These are phyloP conservation scores for Drosophila subsilvestris DNA, from an alignment of 2,888 invertebrate genomes.

Conservation along the genomic window DNA sequence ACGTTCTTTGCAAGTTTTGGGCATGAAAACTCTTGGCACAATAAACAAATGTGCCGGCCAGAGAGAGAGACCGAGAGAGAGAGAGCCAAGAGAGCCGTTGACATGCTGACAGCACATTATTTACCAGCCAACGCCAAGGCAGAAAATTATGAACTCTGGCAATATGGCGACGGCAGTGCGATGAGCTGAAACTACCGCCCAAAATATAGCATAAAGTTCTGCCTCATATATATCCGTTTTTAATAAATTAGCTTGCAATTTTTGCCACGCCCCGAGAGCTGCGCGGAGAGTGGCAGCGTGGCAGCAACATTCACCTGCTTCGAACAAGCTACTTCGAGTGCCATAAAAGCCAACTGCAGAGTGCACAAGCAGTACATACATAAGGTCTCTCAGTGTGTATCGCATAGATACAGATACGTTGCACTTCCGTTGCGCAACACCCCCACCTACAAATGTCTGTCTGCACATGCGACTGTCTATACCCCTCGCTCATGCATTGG, in stretches of 20 bases:
- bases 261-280: conserved; percentile 44
- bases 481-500: not conserved
- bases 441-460: conserved; percentile 46
- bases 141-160: conserved; percentile 44
- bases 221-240: conserved; percentile 51
- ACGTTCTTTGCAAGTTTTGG: not conserved
- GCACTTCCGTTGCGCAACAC: conserved; percentile 66
- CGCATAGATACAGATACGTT: conserved; percentile 17
- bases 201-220: conserved; percentile 27
- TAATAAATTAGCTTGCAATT: conserved; percentile 59
- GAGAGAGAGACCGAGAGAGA: not conserved
- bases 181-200: conserved; percentile 24
- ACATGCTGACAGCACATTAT: conserved; percentile 59
- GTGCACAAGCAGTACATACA: conserved; percentile 14
- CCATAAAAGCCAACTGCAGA: conserved; percentile 42
- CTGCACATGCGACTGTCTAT: conserved; percentile 12
- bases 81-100: conserved; percentile 31
- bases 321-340: conserved; percentile 30
- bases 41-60: conserved; percentile 31
- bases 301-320: conserved; percentile 27
- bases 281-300: conserved; percentile 3
- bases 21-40: conserved; percentile 5
- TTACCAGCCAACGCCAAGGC: conserved; percentile 23
- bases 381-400: conserved; percentile 13
- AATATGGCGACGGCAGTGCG: conserved; percentile 32